phyloP scores from a whole-genome alignment of 1,140 invertebrate genomes.

The Bemisia tabaci region DNA sequence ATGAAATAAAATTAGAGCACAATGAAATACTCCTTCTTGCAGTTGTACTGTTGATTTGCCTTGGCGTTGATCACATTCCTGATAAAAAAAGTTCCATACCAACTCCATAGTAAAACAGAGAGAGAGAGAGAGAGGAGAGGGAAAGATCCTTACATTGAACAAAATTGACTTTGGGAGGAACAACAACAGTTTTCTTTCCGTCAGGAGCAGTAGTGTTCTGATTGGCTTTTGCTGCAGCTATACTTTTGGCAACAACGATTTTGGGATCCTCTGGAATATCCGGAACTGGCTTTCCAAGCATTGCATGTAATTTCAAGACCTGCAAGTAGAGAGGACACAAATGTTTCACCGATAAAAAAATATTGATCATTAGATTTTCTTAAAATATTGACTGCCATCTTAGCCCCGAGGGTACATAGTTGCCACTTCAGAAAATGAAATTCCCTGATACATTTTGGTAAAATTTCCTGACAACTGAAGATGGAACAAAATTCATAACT shows the following conservation, averaged over 20 bases:
- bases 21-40: too few species aligned
- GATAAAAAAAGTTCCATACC: too few species aligned
- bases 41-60: too few species aligned
- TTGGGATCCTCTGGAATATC: conserved; percentile 63
- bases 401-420: too few species aligned
- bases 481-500: too few species aligned
- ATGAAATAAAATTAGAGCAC: too few species aligned
- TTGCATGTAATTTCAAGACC: conserved; percentile 90
- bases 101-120: too few species aligned
- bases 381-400: too few species aligned
- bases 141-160: conserved; percentile 44
- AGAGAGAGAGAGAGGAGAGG: neutral
- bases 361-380: neutral
- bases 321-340: conserved; percentile 17
- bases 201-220: conserved; percentile 10
- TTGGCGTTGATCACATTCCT: too few species aligned
- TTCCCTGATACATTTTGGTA: too few species aligned
- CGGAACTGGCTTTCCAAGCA: conserved; percentile 93
- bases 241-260: conserved; percentile 26
- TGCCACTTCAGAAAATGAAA: too few species aligned
- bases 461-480: too few species aligned
- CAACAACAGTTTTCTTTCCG: conserved; percentile 40
- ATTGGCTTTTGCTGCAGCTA: conserved; percentile 29
- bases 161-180: conserved; percentile 79
- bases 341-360: conserved; percentile 1